Evolutionary conservation across 2,888 invertebrate genomes (phyloP), one percentile per base, ranked within the genome.

Genomic region (Doris montereyensis): DNA sequence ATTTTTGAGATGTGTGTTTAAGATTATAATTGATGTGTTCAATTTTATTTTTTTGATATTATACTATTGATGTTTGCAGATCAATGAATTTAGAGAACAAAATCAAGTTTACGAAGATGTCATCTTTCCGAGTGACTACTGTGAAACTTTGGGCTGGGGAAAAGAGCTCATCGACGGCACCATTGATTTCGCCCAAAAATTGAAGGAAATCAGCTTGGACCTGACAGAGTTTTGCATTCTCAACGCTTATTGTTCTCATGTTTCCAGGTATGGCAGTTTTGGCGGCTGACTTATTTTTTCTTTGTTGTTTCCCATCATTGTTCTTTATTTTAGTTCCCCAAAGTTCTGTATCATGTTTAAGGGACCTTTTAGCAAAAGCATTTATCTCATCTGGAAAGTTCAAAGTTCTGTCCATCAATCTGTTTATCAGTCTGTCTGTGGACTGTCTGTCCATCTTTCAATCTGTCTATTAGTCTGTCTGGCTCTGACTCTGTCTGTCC

Each of bases 181-280:
- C 2, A 82, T 89, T 2, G 91, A 91, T 74, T 91, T 90, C 81
- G 85, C 90, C 32, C 71, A 76, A 13, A 76, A 89, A n/a, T 84
- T 91, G 32, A 83, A 84, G 60, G 89, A 89, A 32, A 84, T 91
- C 10, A 81, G 83, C 21, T 84, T 91, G 52, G 91, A 91, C 78
- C 81, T 82, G 52, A 87, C 88, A 30, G 91, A 91, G 81, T 91
- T 90, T 82, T 88, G 88, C 74, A 87, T 90, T 73, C 85, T 91
- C 79, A 90, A 89, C 80, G 90, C 89, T n/a, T 13, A 87, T 91
- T 57, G 87, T 91, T 8, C 86, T 91, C 2, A 90, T 90, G 58
- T 91, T 89, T 83, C 91, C 91, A 81, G 91, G 91, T 91, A 82
- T 41, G 52, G n/a, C n/a, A n/a, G n/a, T n/a, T n/a, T n/a, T n/a